phyloP scores from a whole-genome alignment of 2,113 vertebrate genomes.

The Stercorarius parasiticus region DNA sequence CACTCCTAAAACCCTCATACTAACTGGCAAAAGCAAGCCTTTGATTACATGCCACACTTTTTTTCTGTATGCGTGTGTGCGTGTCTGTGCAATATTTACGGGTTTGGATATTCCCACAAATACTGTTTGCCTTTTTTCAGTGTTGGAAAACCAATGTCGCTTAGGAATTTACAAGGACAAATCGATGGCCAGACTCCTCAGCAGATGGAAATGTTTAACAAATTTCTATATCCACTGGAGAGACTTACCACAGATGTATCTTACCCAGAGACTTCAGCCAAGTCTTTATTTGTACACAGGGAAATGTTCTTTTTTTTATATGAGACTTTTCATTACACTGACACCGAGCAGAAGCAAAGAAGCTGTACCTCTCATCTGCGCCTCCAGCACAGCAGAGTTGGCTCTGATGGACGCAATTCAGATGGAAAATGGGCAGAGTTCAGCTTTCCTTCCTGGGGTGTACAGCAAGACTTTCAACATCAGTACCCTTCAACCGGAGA shows the following conservation, averaged over 20 bases:
- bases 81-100: background rate
- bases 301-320: background rate
- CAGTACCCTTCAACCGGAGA: background rate
- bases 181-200: background rate
- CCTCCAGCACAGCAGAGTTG: fast-evolving
- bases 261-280: background rate
- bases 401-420: background rate
- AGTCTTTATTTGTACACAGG: background rate
- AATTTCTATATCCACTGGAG: background rate
- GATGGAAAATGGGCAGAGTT: background rate
- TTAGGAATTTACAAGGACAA: background rate
- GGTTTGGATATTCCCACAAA: background rate
- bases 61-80: fast-evolving
- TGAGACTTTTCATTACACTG: background rate
- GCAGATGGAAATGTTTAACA: slow-evolving; percentile 3
- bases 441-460: background rate
- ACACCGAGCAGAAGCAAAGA: background rate
- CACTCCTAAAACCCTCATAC: background rate
- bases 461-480: background rate
- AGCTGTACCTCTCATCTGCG: background rate
- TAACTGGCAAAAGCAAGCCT: background rate
- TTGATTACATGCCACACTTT: background rate
- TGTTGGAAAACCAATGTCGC: background rate
- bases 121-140: background rate
- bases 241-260: background rate